phyloP scores from a whole-genome alignment of 2,113 vertebrate genomes.

The Aythya baeri region DNA sequence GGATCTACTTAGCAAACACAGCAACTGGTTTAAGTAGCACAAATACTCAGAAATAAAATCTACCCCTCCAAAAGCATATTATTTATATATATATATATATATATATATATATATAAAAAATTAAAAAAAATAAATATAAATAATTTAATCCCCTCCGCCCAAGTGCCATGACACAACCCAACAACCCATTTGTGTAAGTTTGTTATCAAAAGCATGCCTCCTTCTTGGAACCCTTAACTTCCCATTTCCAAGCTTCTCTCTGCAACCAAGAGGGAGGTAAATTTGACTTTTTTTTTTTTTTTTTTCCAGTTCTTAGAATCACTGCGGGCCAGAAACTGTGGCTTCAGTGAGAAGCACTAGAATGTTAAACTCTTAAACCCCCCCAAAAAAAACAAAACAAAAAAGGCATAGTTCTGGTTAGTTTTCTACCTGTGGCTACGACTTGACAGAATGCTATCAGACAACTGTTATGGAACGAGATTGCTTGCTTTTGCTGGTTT shows the following conservation, averaged over 20 bases:
- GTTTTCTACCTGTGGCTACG: not conserved
- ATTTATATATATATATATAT: no score
- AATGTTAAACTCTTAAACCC: not conserved
- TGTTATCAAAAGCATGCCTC: not conserved
- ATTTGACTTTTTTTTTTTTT: no score
- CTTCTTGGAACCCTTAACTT: not conserved
- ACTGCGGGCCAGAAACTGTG: not conserved
- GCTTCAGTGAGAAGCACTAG: not conserved
- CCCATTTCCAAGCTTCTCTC: not conserved
- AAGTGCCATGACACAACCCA: not conserved
- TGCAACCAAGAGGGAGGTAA: not conserved
- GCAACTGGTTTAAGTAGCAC: not conserved
- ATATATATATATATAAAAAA: no score
- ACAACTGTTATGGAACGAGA: not conserved
- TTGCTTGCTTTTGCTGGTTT: not conserved
- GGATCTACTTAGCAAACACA: not conserved
- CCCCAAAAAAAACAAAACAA: not conserved
- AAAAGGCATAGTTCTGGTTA: not conserved
- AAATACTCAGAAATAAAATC: not conserved
- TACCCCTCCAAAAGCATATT: no score
- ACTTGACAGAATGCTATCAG: not conserved
- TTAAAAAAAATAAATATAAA: no score
- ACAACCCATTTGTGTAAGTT: not conserved
- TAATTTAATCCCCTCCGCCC: no score
- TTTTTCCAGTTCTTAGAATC: not conserved